Evolutionary conservation across 2,888 invertebrate species (phyloP).

Genomic region (Oxytorus armatus): DNA sequence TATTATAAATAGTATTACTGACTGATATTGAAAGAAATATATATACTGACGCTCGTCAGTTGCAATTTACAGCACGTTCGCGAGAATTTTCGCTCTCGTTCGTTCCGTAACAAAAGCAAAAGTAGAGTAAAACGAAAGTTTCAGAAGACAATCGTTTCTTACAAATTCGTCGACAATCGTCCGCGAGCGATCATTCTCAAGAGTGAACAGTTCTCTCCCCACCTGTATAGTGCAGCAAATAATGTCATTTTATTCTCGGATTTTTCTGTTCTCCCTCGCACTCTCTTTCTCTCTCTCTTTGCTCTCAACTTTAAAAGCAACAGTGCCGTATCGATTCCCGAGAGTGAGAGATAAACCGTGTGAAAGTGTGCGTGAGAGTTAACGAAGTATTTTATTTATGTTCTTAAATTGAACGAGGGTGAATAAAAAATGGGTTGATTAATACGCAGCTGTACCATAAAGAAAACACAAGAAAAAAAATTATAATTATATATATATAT

Average conservation of each 20-base stretch:
- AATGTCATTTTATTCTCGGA: constrained; percentile 22
- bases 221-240: constrained; percentile 25
- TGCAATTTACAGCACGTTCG: constrained; percentile 16
- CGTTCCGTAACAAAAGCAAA: constrained; percentile 6
- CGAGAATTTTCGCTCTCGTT: constrained; percentile 22
- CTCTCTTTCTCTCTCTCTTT: background rate
- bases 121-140: constrained; percentile 23
- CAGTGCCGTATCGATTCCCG: constrained; percentile 22
- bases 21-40: constrained; percentile 10
- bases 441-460: constrained; percentile 66
- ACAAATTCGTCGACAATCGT: constrained; percentile 11
- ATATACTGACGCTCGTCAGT: constrained; percentile 17
- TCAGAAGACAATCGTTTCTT: constrained; percentile 44
- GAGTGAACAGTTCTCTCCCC: constrained; percentile 11
- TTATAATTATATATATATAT: constrained; percentile 12
- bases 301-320: background rate
- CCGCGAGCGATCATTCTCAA: constrained; percentile 18
- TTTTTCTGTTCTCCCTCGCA: constrained; percentile 15
- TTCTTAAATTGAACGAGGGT: constrained; percentile 49
- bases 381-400: constrained; percentile 56
- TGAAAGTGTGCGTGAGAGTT: constrained; percentile 6
- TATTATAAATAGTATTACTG: constrained; percentile 46
- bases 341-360: constrained; percentile 20
- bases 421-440: constrained; percentile 29
- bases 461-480: constrained; percentile 40